phyloP scores from a whole-genome alignment of 2,888 invertebrate species.

The Crocallis elinguaria region DNA sequence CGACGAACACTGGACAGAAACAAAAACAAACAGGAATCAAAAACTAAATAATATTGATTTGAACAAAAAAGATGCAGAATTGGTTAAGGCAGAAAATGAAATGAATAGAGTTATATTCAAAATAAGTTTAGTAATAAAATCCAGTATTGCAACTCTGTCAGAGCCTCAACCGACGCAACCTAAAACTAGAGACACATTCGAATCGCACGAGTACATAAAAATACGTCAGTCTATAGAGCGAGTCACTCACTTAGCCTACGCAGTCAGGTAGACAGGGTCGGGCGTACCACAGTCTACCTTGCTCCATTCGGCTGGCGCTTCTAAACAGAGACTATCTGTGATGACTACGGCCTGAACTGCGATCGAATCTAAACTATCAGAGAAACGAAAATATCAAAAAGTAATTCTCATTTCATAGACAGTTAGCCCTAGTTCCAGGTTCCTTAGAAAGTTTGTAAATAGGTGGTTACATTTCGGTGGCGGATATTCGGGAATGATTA shows the following conservation, averaged over 20 bases:
- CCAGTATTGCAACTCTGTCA: slow-evolving; percentile 14
- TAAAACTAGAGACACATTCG: slow-evolving; percentile 71
- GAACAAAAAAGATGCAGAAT: too few species aligned
- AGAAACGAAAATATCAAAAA: not conserved
- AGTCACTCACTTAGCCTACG: slow-evolving; percentile 74
- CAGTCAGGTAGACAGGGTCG: slow-evolving; percentile 66
- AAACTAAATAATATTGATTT: too few species aligned
- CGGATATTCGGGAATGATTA: slow-evolving; percentile 28
- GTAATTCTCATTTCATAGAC: not conserved
- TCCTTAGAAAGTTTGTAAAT: slow-evolving; percentile 6
- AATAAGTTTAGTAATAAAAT: not conserved
- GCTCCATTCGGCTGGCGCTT: slow-evolving; percentile 28
- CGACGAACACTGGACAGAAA: not conserved
- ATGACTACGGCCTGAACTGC: slow-evolving; percentile 13
- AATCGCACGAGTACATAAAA: slow-evolving; percentile 79
- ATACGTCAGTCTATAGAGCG: slow-evolving; percentile 79
- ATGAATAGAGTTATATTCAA: too few species aligned
- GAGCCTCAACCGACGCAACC: slow-evolving; percentile 45
- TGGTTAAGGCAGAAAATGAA: too few species aligned
- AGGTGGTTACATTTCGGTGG: slow-evolving; percentile 28
- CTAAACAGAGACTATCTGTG: slow-evolving; percentile 22
- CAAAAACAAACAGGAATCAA: not conserved
- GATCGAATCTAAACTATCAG: not conserved
- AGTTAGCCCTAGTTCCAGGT: not conserved
- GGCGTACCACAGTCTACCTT: slow-evolving; percentile 41